phyloP scores from a whole-genome alignment of 2,888 invertebrate species.

The Cynaeus angustus region DNA sequence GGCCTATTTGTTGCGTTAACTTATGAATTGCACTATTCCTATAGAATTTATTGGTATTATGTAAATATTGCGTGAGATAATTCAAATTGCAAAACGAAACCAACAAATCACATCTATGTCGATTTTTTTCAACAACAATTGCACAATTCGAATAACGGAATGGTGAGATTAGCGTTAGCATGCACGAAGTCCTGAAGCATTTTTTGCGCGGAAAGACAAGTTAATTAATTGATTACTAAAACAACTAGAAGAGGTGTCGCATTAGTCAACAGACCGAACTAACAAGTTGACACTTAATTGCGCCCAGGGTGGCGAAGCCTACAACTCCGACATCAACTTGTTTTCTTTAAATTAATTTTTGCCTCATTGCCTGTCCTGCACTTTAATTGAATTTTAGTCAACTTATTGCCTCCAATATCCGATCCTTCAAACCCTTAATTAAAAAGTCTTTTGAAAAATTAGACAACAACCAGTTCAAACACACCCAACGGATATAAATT shows the following conservation, averaged over 20 bases:
- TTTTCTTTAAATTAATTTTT: conserved; percentile 49
- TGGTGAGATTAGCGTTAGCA: conserved; percentile 13
- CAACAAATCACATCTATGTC: conserved; percentile 33
- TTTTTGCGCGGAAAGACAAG: conserved; percentile 39
- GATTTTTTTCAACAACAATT: conserved; percentile 31
- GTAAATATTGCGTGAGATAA: conserved; percentile 50
- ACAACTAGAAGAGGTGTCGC: conserved; percentile 46
- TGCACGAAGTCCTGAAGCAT: conserved; percentile 22
- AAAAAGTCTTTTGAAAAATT: conserved; percentile 44
- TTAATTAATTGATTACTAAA: conserved; percentile 45
- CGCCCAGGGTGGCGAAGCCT: conserved; percentile 44
- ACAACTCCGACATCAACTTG: conserved; percentile 44
- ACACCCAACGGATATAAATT: conserved; percentile 37
- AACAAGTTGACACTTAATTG: conserved; percentile 48
- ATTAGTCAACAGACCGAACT: conserved; percentile 47
- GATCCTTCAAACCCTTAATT: conserved; percentile 43
- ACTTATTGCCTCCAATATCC: conserved; percentile 44
- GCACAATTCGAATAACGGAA: conserved; percentile 13
- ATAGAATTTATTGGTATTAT: conserved; percentile 45
- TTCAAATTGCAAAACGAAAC: conserved; percentile 34
- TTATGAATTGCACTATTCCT: conserved; percentile 36
- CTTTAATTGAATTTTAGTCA: conserved; percentile 47
- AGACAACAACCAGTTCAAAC: conserved; percentile 43
- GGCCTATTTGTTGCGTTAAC: conserved; percentile 40
- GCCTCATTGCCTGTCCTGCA: conserved; percentile 41